These are phyloP conservation scores for Lates calcarifer DNA, from an alignment of 2,113 vertebrate species.

Conservation along the genomic window DNA sequence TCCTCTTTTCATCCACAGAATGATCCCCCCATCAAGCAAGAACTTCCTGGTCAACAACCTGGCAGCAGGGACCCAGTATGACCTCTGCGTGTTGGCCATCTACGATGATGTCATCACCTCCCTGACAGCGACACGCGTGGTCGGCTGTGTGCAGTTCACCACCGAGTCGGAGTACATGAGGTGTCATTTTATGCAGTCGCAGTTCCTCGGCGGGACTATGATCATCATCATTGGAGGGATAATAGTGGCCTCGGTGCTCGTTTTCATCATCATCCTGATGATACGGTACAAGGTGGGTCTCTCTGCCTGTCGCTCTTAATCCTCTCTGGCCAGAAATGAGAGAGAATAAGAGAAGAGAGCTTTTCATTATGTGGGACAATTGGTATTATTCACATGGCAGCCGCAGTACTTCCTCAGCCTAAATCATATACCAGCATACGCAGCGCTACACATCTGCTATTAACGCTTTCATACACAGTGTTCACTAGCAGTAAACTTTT, in stretches of 20 bases:
- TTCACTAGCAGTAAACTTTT: too few relatives aligned
- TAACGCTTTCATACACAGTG: too few relatives aligned
- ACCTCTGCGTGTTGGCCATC: conserved; percentile 97
- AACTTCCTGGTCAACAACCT: conserved; percentile 98
- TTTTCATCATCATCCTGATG: conserved; percentile 99
- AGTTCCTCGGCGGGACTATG: conserved; percentile 99
- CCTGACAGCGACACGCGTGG: conserved; percentile 95
- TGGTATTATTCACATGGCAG: neutral
- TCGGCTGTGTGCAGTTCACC: conserved; percentile 96
- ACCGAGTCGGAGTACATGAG: conserved; percentile 98
- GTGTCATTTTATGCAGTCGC: conserved; percentile 99
- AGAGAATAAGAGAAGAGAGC: neutral
- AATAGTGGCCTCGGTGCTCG: conserved; percentile 96
- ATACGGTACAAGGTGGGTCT: conserved; percentile 95
- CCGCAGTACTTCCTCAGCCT: neutral
- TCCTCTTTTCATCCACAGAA: conserved; percentile 81
- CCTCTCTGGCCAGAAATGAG: neutral
- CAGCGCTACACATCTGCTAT: neutral
- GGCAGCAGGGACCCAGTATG: conserved; percentile 93
- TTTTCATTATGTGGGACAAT: conserved; percentile 16
- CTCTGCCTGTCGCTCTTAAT: conserved; percentile 42
- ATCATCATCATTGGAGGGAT: conserved; percentile 99
- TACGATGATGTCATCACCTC: conserved; percentile 97
- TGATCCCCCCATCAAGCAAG: conserved; percentile 99
- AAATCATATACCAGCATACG: neutral